These are phyloP conservation scores for Garra rufa DNA, from an alignment of 2,113 vertebrate species.

Conservation along the genomic window DNA sequence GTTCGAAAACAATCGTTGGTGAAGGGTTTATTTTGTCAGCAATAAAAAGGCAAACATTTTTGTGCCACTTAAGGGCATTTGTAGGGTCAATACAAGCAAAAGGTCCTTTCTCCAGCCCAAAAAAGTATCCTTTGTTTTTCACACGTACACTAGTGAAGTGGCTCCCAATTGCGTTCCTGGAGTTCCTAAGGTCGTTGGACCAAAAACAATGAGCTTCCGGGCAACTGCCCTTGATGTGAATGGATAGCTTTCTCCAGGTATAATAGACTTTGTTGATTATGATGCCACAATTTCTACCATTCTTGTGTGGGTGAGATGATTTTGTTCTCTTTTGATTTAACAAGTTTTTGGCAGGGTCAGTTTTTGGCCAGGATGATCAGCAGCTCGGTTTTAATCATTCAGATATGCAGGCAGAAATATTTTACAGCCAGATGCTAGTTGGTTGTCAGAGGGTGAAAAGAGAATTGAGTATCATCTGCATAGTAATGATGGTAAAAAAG, in stretches of 20 bases:
- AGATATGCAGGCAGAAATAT: neutral
- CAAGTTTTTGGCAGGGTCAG: neutral
- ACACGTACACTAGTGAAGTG: neutral
- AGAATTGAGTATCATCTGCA: neutral
- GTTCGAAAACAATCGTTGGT: neutral
- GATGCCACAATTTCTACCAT: neutral
- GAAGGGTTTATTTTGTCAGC: neutral
- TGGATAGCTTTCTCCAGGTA: neutral
- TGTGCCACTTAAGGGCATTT: neutral
- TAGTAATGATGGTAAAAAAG: neutral
- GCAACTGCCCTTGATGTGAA: neutral
- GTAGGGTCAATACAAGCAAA: neutral
- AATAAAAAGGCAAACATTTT: neutral
- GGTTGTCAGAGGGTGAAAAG: neutral
- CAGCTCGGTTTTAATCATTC: neutral
- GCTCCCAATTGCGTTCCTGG: no score
- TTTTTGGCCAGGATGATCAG: neutral
- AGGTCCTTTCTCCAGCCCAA: neutral
- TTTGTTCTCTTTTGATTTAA: neutral
- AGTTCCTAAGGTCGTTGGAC: neutral
- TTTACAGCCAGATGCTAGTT: neutral
- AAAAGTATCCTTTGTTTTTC: neutral
- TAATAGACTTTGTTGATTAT: neutral
- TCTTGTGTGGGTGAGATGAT: neutral
- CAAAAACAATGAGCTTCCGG: neutral